Conservation (phyloP, 2,113 vertebrate species). For the Lepisosteus osseus region DNA sequence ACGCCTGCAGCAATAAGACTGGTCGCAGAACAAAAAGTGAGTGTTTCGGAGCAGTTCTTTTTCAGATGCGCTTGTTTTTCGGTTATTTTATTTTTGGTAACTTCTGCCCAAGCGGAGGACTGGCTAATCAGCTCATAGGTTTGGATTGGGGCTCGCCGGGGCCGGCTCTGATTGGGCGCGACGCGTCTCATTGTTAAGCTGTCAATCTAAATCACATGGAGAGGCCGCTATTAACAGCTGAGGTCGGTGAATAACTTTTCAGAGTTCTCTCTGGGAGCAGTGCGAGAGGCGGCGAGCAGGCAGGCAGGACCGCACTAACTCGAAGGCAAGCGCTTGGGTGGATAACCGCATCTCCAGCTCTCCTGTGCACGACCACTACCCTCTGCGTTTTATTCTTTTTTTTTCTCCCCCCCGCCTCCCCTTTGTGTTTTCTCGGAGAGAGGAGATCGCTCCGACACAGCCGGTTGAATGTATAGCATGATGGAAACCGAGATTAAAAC, state of each 20-base stretch:
- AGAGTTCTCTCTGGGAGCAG: slow-evolving; percentile 61
- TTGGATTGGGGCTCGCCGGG: slow-evolving; percentile 35
- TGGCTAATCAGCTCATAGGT: slow-evolving; percentile 37
- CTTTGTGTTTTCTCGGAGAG: slow-evolving; percentile 30
- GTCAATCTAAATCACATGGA: slow-evolving; percentile 80
- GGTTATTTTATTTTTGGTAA: slow-evolving; percentile 6
- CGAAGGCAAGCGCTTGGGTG: neutral
- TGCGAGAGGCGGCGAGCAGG: slow-evolving; percentile 32
- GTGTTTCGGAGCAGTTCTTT: no score
- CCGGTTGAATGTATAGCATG: slow-evolving; percentile 85
- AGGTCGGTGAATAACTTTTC: slow-evolving; percentile 64
- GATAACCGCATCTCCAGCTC: slow-evolving; percentile 5
- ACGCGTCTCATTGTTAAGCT: slow-evolving; percentile 69
- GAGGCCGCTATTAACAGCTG: slow-evolving; percentile 64
- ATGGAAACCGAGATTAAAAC: slow-evolving; percentile 91
- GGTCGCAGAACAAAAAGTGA: no score
- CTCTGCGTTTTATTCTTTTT: slow-evolving; percentile 30
- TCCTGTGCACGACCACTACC: slow-evolving; percentile 45
- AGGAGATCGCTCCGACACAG: slow-evolving; percentile 39
- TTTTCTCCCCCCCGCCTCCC: slow-evolving; percentile 12
- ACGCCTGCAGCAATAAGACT: no score
- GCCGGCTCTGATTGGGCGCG: slow-evolving; percentile 78
- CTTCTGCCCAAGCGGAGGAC: slow-evolving; percentile 40
- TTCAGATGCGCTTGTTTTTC: neutral
- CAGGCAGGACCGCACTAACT: slow-evolving; percentile 40